Evolutionary conservation across 1,140 invertebrate species (phyloP), one percentile per base, ranked within the genome.

Genomic region (Pseudomyrmex gracilis): DNA sequence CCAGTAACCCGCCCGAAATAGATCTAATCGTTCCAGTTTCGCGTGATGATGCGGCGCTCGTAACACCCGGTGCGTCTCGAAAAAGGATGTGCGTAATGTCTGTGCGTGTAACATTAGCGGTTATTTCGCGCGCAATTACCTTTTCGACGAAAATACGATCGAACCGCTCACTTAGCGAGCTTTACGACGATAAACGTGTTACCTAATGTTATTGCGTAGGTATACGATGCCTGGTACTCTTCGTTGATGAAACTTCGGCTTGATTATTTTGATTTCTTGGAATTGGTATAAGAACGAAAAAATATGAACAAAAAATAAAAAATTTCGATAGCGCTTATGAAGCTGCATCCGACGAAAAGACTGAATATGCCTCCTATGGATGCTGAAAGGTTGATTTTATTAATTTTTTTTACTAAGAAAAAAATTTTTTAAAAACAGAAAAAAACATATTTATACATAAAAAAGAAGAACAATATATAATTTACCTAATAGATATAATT

Each of bases 1-100:
- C 87, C 87, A 89, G 87, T 80, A 88, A 89, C 73, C 5, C 86
- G 83, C 83, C 74, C 71, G 73, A 89, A 89, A 89, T 89, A 89
- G 87, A 88, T 83, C 61, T 80, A 85, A 88, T 88, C 87, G 87
- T 61, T 88, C 71, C 77, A 77, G 83, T 83, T 85, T 88, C 71
- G 57, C 43, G 49, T 55, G 57, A 60, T 55, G 61, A 67, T 43
- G 49, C 8, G 20, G 20, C 20, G 24, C 10, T 7, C 43, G 53
- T 15, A 47, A 22, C 34, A 24, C 15, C 4, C 24, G 34, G 49
- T 68, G 34, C 5, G 63, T 57, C 34, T 45, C 17, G 17, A 77
- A 20, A 66, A 2, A 43, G 15, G 13, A n/a, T n/a, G 8, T 34
- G 34, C 34, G 5, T 34, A 34, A 45, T 5, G 49, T 3, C n/a